Evolutionary conservation across 2,888 invertebrate genomes (phyloP), one percentile per base, ranked within the genome.

Genomic region (Aphrophora alni): DNA sequence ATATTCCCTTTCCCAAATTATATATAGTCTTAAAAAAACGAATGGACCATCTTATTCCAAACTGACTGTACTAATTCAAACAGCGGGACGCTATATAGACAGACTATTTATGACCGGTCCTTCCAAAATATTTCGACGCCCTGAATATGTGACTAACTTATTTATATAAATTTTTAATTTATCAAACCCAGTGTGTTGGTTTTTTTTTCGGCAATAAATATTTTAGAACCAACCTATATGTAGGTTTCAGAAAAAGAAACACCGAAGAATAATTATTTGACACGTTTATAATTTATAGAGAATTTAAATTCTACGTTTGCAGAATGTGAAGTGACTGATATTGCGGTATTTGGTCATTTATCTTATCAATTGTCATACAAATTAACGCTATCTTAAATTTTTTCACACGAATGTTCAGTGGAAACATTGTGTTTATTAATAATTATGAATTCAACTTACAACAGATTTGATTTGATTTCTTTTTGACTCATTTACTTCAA

Each of bases 81-180:
- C 59, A 59, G 59, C 59, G 59, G 59, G 59, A 21, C 59, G 21
- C n/a, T 21, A 59, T 33, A 33, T 59, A 21, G 59, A 5, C 59
- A 21, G 59, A 21, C 59, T 59, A 59, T 59, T 59, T 59, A 59
- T 21, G 59, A 21, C 59, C 59, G 59, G 59, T 59, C 59, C 59
- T 59, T 59, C 59, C 59, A 59, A 59, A 59, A 59, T 59, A 59
- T 59, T 59, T 59, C 59, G 59, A 59, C 59, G 59, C 59, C 59
- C 59, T 59, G 59, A 21, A 59, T 59, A 59, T 59, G 59, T 21
- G 59, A n/a, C 21, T 21, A 59, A 59, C 59, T 59, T 59, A 59
- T 59, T 59, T 59, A 21, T 59, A 21, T 59, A 59, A 59, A 59
- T 21, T 59, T 59, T 59, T 59, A 59, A 59, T 59, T 59, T 59